Evolutionary conservation across 1,140 invertebrate genomes (phyloP).

Genomic region (roundworm (Caenorhabditis elegans)): DNA sequence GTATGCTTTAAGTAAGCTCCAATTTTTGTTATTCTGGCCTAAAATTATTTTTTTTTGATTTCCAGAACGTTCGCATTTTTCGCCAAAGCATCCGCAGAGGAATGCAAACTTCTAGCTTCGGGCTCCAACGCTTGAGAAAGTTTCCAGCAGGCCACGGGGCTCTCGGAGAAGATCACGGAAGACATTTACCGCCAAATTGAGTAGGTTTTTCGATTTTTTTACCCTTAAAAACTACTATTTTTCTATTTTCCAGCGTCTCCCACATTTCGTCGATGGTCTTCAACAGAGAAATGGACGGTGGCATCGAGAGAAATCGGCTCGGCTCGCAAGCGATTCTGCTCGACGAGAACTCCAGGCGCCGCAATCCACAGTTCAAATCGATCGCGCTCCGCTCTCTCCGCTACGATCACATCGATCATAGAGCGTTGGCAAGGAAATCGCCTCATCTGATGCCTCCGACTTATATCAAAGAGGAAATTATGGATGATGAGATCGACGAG

Average conservation of each 20-base stretch:
- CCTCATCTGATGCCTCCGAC: background rate
- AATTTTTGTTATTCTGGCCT: background rate
- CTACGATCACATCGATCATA: conserved; percentile 28
- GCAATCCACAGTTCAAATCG: conserved; percentile 26
- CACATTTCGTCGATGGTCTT: background rate
- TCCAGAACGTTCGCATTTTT: background rate
- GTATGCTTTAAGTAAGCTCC: background rate
- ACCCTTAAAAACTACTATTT: background rate
- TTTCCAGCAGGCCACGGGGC: background rate
- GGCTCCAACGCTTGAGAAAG: background rate
- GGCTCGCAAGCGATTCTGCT: background rate
- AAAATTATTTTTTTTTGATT: background rate
- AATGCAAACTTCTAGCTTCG: background rate
- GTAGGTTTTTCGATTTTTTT: background rate
- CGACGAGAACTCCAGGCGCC: background rate
- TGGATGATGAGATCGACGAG: background rate
- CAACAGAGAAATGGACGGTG: conserved; percentile 4
- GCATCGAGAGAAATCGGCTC: background rate
- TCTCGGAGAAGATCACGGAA: background rate
- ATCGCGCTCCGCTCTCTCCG: conserved; percentile 28
- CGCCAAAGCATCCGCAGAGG: background rate
- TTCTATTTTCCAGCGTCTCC: background rate
- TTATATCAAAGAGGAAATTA: background rate
- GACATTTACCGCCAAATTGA: background rate
- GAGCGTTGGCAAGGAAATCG: background rate